phyloP scores from a whole-genome alignment of 2,113 vertebrate genomes.

The Myotis yumanensis region DNA sequence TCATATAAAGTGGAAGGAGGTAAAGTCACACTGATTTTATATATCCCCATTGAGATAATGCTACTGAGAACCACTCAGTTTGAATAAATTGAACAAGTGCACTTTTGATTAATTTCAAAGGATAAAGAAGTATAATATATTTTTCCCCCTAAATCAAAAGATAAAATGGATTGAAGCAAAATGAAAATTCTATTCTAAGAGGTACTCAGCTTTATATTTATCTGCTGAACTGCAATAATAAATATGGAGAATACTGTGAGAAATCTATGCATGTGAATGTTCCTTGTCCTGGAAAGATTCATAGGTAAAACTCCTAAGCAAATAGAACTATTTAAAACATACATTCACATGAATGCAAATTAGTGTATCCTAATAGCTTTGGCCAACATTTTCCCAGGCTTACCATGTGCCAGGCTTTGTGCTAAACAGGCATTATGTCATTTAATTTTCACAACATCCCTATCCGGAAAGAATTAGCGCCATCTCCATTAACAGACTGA shows the following conservation, averaged over 20 bases:
- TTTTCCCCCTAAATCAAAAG: neutral
- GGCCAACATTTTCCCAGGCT: neutral
- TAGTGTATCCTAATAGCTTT: neutral
- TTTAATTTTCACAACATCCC: neutral
- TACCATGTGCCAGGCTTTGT: neutral
- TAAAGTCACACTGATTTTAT: neutral
- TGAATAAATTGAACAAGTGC: neutral
- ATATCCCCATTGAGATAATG: constrained; percentile 42
- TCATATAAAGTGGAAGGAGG: neutral
- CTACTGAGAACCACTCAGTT: constrained; percentile 7
- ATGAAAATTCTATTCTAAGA: constrained; percentile 21
- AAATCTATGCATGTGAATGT: neutral
- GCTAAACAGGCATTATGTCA: neutral
- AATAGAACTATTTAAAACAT: constrained; percentile 8
- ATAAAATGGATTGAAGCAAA: constrained; percentile 14
- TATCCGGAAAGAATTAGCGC: neutral
- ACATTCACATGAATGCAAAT: neutral
- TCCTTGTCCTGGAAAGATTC: neutral
- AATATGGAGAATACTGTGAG: neutral
- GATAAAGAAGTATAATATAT: neutral
- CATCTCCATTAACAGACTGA: neutral
- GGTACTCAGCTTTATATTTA: neutral
- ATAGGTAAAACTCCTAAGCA: neutral
- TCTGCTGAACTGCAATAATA: neutral
- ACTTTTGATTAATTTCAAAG: constrained; percentile 32